Evolutionary conservation across 1,140 invertebrate genomes (phyloP).

Genomic region (Colletes gigas): DNA sequence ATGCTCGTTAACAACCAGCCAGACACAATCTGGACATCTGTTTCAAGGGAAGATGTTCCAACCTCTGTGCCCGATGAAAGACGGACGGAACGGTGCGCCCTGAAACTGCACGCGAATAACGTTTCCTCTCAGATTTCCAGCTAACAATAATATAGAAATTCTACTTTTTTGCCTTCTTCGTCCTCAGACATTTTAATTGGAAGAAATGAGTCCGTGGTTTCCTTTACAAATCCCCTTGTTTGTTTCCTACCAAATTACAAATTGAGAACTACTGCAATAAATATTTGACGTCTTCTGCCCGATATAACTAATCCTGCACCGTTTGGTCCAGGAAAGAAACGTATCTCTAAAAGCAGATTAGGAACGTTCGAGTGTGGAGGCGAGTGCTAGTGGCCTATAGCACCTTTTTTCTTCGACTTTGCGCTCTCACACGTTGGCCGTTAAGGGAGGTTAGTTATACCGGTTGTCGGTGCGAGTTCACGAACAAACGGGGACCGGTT

Average conservation of each 20-base stretch:
- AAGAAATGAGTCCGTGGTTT: too few relatives aligned
- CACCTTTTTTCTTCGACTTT: constrained; percentile 55
- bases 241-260: too few relatives aligned
- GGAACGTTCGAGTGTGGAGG: constrained; percentile 20
- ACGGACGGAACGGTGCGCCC: constrained; percentile 6
- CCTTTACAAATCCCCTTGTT: too few relatives aligned
- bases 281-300: too few relatives aligned
- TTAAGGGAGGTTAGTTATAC: constrained; percentile 76
- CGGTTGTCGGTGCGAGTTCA: constrained; percentile 65
- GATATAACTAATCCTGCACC: too few relatives aligned
- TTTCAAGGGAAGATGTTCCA: background rate
- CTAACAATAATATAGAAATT: too few relatives aligned
- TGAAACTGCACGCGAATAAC: background rate
- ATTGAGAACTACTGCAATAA: too few relatives aligned
- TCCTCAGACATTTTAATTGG: too few relatives aligned
- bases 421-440: constrained; percentile 55
- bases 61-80: background rate
- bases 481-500: constrained; percentile 68
- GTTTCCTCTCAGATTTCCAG: background rate
- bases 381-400: constrained; percentile 36
- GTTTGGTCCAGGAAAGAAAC: background rate
- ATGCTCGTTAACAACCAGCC: constrained; percentile 28
- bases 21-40: constrained; percentile 40
- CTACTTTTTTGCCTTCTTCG: too few relatives aligned
- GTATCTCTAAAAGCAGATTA: background rate